Conservation (phyloP, 2,113 vertebrate species). For the Gymnarchus niloticus region DNA sequence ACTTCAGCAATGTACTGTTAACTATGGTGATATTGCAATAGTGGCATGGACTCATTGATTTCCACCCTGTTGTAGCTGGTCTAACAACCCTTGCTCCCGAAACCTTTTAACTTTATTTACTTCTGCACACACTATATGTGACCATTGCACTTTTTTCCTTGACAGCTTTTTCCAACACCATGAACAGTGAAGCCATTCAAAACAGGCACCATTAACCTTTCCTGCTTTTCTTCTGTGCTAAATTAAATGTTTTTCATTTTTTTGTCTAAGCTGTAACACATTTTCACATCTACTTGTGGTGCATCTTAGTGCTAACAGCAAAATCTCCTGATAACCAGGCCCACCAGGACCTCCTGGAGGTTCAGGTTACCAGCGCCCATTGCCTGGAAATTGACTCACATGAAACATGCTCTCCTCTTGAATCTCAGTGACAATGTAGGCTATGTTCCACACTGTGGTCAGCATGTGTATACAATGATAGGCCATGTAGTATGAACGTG, state of each 20-base stretch:
- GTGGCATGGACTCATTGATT: too few relatives aligned
- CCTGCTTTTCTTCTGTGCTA: neutral
- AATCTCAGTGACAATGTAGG: neutral
- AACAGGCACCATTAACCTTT: neutral
- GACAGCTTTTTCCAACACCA: neutral
- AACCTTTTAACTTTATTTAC: too few relatives aligned
- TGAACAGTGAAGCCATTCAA: neutral
- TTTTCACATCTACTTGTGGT: neutral
- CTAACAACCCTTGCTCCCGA: too few relatives aligned
- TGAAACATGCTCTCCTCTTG: neutral
- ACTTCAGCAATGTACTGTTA: neutral
- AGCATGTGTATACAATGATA: neutral
- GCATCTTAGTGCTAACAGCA: neutral
- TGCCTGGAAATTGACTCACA: neutral
- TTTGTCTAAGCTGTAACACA: neutral
- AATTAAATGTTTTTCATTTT: neutral
- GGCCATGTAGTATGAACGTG: neutral
- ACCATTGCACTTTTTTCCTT: neutral
- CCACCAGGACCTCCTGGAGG: neutral
- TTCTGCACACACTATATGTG: neutral
- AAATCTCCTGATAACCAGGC: neutral
- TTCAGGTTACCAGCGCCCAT: neutral
- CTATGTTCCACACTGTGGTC: neutral
- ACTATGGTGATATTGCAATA: neutral
- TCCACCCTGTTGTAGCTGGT: too few relatives aligned